A percentile compares a stretch with the other conserved stretches of the same genome.
phyloP scores from a whole-genome alignment of 2,888 invertebrate species.

The Malacosoma neustria region DNA sequence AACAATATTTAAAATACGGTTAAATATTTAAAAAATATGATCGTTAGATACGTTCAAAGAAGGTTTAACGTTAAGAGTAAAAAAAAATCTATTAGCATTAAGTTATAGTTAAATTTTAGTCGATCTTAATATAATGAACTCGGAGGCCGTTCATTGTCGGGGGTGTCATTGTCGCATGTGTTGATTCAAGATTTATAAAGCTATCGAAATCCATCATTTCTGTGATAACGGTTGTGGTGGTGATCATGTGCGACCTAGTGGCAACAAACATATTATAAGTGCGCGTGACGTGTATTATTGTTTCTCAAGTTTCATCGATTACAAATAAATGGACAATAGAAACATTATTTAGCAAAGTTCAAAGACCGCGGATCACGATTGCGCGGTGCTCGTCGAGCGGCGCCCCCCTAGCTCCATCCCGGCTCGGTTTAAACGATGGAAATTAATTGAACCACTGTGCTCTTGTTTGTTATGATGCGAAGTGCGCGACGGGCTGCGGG shows the following conservation, averaged over 20 bases:
- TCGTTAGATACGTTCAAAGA: too few relatives aligned
- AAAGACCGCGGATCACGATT: conserved; percentile 44
- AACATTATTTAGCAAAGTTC: conserved; percentile 38
- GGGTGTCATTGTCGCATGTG: too few relatives aligned
- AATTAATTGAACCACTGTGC: conserved; percentile 14
- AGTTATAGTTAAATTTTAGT: too few relatives aligned
- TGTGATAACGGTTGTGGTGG: conserved; percentile 3
- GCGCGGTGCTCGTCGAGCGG: conserved; percentile 21
- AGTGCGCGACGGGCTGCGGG: conserved; percentile 13
- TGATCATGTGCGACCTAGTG: background rate
- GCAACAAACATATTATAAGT: background rate
- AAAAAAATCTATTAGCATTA: too few relatives aligned
- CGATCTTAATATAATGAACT: too few relatives aligned
- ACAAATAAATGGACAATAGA: conserved; percentile 37
- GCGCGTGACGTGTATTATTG: conserved; percentile 6
- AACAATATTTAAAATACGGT: background rate
- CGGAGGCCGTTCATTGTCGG: too few relatives aligned
- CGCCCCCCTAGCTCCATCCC: conserved; percentile 17
- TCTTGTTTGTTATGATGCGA: conserved; percentile 19
- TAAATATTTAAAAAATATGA: too few relatives aligned
- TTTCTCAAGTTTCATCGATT: conserved; percentile 31
- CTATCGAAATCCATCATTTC: background rate
- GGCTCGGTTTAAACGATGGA: conserved; percentile 23
- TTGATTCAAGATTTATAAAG: too few relatives aligned
- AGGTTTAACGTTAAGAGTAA: too few relatives aligned